Percentiles rank a stretch among this genome's conserved stretches.
Conservation (phyloP, 2,888 invertebrate genomes). For the Netelia melanura region DNA sequence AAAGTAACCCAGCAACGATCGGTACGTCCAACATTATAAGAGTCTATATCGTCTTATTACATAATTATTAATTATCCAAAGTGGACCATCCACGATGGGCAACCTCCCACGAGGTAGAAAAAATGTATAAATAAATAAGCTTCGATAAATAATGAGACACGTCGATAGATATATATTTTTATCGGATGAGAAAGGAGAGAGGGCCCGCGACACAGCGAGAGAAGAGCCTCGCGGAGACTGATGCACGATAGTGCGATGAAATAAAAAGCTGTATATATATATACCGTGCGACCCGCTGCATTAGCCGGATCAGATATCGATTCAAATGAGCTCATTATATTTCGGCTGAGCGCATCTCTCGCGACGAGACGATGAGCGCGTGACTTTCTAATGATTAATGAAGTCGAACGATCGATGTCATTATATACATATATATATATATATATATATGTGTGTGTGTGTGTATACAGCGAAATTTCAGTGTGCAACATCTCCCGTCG, state of each 20-base stretch:
- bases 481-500: constrained; percentile 33
- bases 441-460: neutral
- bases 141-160: constrained; percentile 79
- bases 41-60: constrained; percentile 1
- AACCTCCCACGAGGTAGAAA: constrained; percentile 27
- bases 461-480: constrained; percentile 28
- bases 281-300: constrained; percentile 72
- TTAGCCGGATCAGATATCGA: constrained; percentile 80
- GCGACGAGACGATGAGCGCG: constrained; percentile 68
- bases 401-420: constrained; percentile 61
- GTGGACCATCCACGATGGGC: neutral
- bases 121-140: constrained; percentile 62
- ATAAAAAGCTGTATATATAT: constrained; percentile 29
- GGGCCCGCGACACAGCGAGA: constrained; percentile 71
- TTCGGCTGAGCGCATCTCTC: constrained; percentile 73
- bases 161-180: constrained; percentile 71
- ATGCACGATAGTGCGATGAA: constrained; percentile 72
- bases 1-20: neutral
- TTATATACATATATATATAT: constrained; percentile 10
- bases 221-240: constrained; percentile 52
- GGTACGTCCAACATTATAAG: neutral
- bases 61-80: constrained; percentile 12
- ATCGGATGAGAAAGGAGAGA: constrained; percentile 72
- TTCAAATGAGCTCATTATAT: constrained; percentile 82
- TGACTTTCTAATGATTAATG: constrained; percentile 76